Conservation (phyloP, 2,797 vertebrate species). For the Glossophaga mutica region DNA sequence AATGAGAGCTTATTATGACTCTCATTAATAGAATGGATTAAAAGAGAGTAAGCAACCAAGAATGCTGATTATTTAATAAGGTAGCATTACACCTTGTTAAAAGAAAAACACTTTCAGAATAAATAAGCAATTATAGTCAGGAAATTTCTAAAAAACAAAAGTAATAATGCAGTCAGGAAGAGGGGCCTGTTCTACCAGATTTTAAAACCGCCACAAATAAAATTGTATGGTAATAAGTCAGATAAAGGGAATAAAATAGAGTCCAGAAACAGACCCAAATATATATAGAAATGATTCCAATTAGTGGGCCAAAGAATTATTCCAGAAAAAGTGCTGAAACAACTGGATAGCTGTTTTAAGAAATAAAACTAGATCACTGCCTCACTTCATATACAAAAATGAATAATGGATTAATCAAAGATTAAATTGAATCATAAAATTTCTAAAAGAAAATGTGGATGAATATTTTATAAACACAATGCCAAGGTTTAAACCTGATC, state of each 20-base stretch:
- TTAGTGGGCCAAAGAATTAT: not conserved
- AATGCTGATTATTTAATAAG: conserved; percentile 37
- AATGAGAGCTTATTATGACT: conserved; percentile 24
- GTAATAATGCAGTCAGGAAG: not conserved
- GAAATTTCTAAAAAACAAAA: conserved; percentile 41
- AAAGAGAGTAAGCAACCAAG: conserved; percentile 15
- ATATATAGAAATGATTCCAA: conserved; percentile 16
- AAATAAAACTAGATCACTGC: not conserved
- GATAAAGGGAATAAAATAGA: conserved; percentile 17
- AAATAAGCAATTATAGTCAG: not conserved
- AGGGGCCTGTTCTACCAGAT: conserved; percentile 1
- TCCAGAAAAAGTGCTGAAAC: conserved; percentile 4
- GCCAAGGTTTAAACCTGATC: not conserved
- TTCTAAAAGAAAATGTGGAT: not conserved
- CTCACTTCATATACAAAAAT: conserved; percentile 41
- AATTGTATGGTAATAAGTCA: not conserved
- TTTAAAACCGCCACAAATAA: conserved; percentile 22
- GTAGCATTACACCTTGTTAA: not conserved
- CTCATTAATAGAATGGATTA: conserved; percentile 4
- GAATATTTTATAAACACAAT: conserved; percentile 2
- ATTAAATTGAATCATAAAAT: conserved; percentile 25
- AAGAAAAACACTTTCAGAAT: conserved; percentile 38
- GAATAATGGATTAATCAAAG: conserved; percentile 28
- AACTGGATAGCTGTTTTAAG: not conserved
- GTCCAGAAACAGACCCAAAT: not conserved